Evolutionary conservation across 2,113 vertebrate species (phyloP).

Genomic region (Cololabis saira): DNA sequence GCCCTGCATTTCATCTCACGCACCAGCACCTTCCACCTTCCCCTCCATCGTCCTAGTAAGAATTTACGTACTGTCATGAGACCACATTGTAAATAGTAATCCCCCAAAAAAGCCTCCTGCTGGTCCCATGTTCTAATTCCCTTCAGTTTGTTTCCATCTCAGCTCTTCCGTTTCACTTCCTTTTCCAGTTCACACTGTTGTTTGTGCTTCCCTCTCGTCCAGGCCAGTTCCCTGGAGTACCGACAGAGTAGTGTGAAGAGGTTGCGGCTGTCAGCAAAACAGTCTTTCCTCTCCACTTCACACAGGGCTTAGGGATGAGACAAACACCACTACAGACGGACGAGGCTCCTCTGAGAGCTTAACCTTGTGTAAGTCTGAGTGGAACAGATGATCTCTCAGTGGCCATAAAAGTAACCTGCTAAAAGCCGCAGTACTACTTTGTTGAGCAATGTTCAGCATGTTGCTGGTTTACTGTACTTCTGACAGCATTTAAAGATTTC

Average conservation of each 20-base stretch:
- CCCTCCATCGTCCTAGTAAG: too few species aligned
- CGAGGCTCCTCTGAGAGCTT: slow-evolving; percentile 48
- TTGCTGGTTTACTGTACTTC: slow-evolving; percentile 17
- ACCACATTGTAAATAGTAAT: too few species aligned
- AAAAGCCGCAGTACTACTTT: slow-evolving; percentile 40
- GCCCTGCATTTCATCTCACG: too few species aligned
- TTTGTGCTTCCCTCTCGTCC: slow-evolving; percentile 26
- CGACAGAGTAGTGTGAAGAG: slow-evolving; percentile 46
- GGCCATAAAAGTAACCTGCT: slow-evolving; percentile 38
- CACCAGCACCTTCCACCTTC: too few species aligned
- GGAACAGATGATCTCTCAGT: slow-evolving; percentile 51
- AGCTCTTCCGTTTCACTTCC: slow-evolving; percentile 14
- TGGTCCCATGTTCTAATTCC: slow-evolving; percentile 41
- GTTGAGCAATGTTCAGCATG: slow-evolving; percentile 31
- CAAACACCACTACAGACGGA: slow-evolving; percentile 65
- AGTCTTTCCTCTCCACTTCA: slow-evolving; percentile 75
- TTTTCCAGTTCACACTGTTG: slow-evolving; percentile 13
- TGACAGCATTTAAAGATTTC: slow-evolving; percentile 12
- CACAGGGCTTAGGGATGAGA: slow-evolving; percentile 62
- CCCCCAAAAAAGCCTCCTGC: slow-evolving; percentile 1
- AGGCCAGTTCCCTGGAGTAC: slow-evolving; percentile 60
- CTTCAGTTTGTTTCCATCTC: slow-evolving; percentile 22
- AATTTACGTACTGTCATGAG: too few species aligned
- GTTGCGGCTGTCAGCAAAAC: slow-evolving; percentile 54
- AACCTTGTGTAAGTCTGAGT: slow-evolving; percentile 29